These are phyloP conservation scores for Rhyzopertha dominica DNA, from an alignment of 1,140 invertebrate genomes.

Conservation along the genomic window DNA sequence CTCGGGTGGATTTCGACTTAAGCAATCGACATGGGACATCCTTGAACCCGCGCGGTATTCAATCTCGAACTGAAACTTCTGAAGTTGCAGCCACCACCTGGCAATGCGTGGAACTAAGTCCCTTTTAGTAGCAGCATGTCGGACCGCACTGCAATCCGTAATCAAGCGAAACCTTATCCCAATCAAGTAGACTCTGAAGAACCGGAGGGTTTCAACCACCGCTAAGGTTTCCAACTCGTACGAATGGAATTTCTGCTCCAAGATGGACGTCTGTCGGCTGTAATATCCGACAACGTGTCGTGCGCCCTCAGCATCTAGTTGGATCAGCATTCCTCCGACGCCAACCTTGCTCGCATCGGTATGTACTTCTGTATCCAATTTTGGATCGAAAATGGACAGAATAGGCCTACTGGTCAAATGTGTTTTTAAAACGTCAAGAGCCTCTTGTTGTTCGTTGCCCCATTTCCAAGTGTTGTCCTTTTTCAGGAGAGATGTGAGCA, in stretches of 20 bases:
- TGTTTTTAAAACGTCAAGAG: constrained; percentile 8
- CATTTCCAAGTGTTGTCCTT: not conserved
- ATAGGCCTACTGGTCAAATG: constrained; percentile 3
- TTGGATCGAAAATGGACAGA: constrained; percentile 7
- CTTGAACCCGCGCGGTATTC: constrained; percentile 30
- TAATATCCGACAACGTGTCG: no score
- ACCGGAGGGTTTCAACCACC: no score
- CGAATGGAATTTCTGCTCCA: no score
- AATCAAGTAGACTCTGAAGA: constrained; percentile 37
- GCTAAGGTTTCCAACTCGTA: no score
- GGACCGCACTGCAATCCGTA: constrained; percentile 39
- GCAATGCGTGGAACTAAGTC: constrained; percentile 37
- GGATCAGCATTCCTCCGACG: constrained; percentile 10
- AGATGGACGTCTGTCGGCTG: no score
- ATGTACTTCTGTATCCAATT: no score
- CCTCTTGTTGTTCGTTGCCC: constrained; percentile 2
- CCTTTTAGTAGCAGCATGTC: constrained; percentile 37
- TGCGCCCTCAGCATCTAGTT: constrained; percentile 5
- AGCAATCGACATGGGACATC: constrained; percentile 4
- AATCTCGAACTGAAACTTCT: constrained; percentile 40
- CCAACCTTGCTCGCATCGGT: constrained; percentile 12
- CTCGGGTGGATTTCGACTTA: constrained; percentile 8
- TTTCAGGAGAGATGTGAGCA: constrained; percentile 10
- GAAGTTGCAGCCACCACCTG: constrained; percentile 43
- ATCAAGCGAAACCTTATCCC: constrained; percentile 37